These are phyloP conservation scores for Bimastos eiseni DNA, from an alignment of 2,888 invertebrate genomes.

Conservation along the genomic window DNA sequence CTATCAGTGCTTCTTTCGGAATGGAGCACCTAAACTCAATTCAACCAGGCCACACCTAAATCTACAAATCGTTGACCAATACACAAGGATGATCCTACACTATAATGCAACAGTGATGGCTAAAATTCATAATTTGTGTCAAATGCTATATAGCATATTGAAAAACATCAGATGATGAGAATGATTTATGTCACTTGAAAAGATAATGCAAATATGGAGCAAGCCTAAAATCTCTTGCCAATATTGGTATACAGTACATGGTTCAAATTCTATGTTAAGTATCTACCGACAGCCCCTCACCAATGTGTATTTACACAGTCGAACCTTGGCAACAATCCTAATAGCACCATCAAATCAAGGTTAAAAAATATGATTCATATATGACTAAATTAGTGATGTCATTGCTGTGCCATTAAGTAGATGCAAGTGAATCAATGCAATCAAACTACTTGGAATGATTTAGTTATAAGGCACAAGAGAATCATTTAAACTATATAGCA, in stretches of 20 bases:
- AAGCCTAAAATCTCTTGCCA: background rate
- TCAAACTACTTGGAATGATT: background rate
- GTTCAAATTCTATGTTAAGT: background rate
- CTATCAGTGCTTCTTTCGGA: background rate
- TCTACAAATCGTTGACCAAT: background rate
- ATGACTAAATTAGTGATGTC: background rate
- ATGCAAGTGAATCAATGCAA: background rate
- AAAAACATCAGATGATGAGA: background rate
- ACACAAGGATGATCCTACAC: background rate
- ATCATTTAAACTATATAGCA: background rate
- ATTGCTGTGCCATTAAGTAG: background rate
- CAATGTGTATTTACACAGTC: background rate
- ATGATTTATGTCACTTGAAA: background rate
- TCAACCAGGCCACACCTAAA: background rate
- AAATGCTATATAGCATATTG: background rate
- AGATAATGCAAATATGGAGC: background rate
- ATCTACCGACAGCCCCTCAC: background rate
- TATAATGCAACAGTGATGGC: background rate
- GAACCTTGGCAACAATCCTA: background rate
- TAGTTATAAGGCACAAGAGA: background rate
- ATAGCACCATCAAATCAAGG: background rate
- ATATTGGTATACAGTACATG: too few species aligned
- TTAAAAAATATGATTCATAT: background rate
- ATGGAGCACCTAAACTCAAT: background rate
- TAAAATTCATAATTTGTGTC: background rate